Evolutionary conservation across 2,113 vertebrate genomes (phyloP), one percentile per base, ranked within the genome.

Genomic region (Zootoca vivipara): DNA sequence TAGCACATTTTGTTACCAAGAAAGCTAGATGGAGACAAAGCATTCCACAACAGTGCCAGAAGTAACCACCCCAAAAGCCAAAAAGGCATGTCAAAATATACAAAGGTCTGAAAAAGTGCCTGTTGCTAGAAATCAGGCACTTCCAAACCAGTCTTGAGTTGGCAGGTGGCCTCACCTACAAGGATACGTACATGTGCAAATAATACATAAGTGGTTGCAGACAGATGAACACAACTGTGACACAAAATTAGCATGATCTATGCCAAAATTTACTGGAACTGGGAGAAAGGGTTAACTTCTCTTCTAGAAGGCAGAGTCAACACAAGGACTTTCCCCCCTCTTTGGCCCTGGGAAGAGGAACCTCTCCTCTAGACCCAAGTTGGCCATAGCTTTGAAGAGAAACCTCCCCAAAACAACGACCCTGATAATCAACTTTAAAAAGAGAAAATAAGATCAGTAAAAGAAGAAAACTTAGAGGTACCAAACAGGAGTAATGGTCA

Each of bases 201-300:
- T 75, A 78, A 86, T 35, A 67, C 6, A 10, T 9, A 69, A 18
- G 12, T 0, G 8, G 26, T 15, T 35, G n/a, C n/a, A 86, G 86
- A 13, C 0, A 0, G 1, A 56, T 1, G 74, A 2, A 2, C 7
- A 20, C 6, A 65, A 73, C 38, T 90, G 30, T 33, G 52, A 74
- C 46, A 90, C 12, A 42, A 77, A 65, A 77, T 38, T 15, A 67
- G n/a, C 26, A 85, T 0, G 20, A 28, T 10, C 46, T 52, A 52
- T 0, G 22, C 20, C 73, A 13, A 38, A 28, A 40, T 18, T 7
- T 10, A 12, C 24, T 62, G 16, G 56, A 67, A 12, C 13, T 62
- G 16, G 56, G 82, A 82, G 67, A 33, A 52, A 7, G 69, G 58
- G 58, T 62, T n/a, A 15, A 72, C 67, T 67, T 67, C 20, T 67